Percentiles rank a stretch among this genome's conserved stretches.
Conservation (phyloP, 2,888 invertebrate genomes). For the Sicus ferrugineus region DNA sequence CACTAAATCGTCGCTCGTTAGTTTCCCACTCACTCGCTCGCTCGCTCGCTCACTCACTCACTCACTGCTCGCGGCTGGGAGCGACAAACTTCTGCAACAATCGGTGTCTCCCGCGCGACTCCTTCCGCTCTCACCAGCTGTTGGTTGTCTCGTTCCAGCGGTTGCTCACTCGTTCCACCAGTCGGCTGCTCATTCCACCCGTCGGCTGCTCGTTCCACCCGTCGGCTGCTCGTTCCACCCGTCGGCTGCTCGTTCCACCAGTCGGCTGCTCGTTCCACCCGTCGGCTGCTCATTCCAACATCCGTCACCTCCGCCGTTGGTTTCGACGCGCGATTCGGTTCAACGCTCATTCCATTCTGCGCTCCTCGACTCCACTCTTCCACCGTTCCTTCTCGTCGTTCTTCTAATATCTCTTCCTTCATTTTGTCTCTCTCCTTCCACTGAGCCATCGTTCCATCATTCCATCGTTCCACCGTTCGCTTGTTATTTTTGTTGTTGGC, state of each 20-base stretch:
- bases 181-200: no score
- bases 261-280: no score
- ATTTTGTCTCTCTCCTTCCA: slow-evolving; percentile 1
- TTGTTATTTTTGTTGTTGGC: neutral
- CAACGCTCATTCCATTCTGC: no score
- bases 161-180: slow-evolving; percentile 7
- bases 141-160: neutral
- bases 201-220: neutral
- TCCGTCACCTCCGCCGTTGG: no score
- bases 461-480: neutral
- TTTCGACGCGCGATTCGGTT: no score
- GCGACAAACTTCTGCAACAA: slow-evolving; percentile 20
- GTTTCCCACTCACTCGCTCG: slow-evolving; percentile 26
- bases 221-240: neutral
- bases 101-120: slow-evolving; percentile 7
- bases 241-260: neutral
- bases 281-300: no score
- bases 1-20: slow-evolving; percentile 32
- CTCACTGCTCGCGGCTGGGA: neutral
- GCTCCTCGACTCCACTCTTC: no score
- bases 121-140: neutral
- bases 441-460: neutral
- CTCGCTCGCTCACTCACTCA: no score
- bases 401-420: no score
- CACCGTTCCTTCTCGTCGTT: no score